Base-by-base conservation (phyloP, 2,113 vertebrate genomes). In the Channa argus region DNA sequence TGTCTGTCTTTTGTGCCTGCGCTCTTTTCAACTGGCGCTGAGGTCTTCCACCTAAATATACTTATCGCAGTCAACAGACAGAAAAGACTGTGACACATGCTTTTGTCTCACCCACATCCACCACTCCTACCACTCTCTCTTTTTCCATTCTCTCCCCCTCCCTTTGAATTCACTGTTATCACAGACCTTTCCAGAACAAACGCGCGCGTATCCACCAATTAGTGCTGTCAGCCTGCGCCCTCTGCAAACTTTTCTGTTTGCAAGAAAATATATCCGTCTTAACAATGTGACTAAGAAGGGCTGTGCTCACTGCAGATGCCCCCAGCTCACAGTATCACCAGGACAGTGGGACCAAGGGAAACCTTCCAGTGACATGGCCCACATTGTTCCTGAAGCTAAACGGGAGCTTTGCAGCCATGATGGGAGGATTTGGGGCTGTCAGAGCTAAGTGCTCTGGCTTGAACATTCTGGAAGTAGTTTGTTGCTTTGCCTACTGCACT, bases 21-120 rank as follows among this genome's bases (percentile, higher is more conserved):
- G 39, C 44, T 67, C n/a, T 45, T 44, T 75, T 70, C 43, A 64
- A 47, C n/a, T n/a, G 62, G n/a, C 55, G 69, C 60, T 24, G 11
- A 79, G 71, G 71, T 80, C 79, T 83, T 71, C 58, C 67, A 77
- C 84, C 77, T 84, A 73, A 86, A 79, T 58, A 58, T 54, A 52
- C 88, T 94, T 91, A 92, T 92, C 84, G 47, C 85, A 60, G 69
- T 82, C 84, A 71, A 79, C 91, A 92, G 88, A 76, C 80, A 66
- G 82, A 69, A 60, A 77, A 80, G 76, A 80, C 72, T 68, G 71
- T 79, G 86, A 90, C 88, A 82, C 77, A 67, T 52, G 87, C 87
- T 92, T 91, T 89, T 88, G 86, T 91, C 78, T 85, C 88, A 64
- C 85, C 86, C 82, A 88, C 85, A 36, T 86, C 68, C 64, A 54